Evolutionary conservation across 2,888 invertebrate genomes (phyloP).

Genomic region (Morpho helenor): DNA sequence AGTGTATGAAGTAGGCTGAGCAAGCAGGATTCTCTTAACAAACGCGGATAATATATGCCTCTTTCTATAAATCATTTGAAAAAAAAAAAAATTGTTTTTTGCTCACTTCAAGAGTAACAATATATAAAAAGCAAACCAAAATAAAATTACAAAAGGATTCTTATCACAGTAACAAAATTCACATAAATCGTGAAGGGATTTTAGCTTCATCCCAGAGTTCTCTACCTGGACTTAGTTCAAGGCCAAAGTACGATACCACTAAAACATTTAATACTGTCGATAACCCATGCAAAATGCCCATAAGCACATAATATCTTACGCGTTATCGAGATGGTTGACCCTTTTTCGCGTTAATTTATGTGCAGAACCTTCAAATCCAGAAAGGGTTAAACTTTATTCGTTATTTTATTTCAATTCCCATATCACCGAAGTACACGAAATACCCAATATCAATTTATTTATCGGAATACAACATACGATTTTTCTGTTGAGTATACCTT

Average conservation of each 20-base stretch:
- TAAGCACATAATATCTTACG: not conserved
- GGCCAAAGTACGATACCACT: conserved; percentile 13
- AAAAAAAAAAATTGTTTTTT: too few relatives aligned
- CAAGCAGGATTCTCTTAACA: too few relatives aligned
- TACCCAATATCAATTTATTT: not conserved
- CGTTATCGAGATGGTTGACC: conserved; percentile 19
- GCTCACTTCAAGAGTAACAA: too few relatives aligned
- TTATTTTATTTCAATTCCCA: conserved; percentile 9
- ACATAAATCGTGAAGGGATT: conserved; percentile 9
- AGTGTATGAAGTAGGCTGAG: too few relatives aligned
- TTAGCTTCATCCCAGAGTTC: not conserved
- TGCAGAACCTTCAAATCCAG: conserved; percentile 13
- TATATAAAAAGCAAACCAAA: not conserved
- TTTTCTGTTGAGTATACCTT: too few relatives aligned
- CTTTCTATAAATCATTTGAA: too few relatives aligned
- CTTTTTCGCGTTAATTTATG: conserved; percentile 24
- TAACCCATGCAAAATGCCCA: conserved; percentile 2
- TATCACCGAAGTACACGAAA: too few relatives aligned
- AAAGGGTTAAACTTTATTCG: conserved; percentile 11
- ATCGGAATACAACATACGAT: too few relatives aligned
- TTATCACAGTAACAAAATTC: not conserved
- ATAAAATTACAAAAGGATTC: too few relatives aligned
- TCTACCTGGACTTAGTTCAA: conserved; percentile 19
- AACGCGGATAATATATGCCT: too few relatives aligned
- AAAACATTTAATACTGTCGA: conserved; percentile 6